A percentile compares a stretch with the other conserved stretches of the same genome.
Conservation (phyloP, 2,797 vertebrate genomes). For the Channa striata region DNA sequence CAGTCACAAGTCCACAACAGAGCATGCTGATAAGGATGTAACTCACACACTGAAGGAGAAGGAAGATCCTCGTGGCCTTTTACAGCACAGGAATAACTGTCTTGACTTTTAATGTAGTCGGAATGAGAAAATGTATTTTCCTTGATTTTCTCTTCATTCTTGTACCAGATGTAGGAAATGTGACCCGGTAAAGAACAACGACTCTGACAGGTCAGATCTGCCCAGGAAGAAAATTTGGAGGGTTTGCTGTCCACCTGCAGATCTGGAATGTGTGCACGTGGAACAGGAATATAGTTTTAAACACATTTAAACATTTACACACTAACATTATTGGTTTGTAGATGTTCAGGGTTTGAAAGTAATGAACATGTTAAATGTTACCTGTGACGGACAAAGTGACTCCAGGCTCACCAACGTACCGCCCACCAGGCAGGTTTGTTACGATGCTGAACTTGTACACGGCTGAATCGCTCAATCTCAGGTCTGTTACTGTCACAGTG, state of each 20-base stretch:
- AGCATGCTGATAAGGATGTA: neutral
- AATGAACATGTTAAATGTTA: neutral
- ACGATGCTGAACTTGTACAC: slow-evolving; percentile 20
- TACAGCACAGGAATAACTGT: slow-evolving; percentile 31
- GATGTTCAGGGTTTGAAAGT: too few relatives aligned
- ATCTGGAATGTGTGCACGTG: too few relatives aligned
- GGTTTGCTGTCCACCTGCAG: too few relatives aligned
- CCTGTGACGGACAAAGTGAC: slow-evolving; percentile 40
- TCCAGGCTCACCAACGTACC: neutral
- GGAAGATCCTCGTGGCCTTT: neutral
- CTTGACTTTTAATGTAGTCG: neutral
- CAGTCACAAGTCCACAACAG: too few relatives aligned
- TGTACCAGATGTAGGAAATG: slow-evolving; percentile 47
- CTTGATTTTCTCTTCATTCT: neutral
- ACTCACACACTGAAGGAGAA: slow-evolving; percentile 50
- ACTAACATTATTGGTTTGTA: too few relatives aligned
- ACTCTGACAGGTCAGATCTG: slow-evolving; percentile 17
- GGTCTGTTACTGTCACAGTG: slow-evolving; percentile 31
- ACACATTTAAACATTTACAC: too few relatives aligned
- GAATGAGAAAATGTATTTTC: neutral
- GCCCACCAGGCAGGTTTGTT: neutral
- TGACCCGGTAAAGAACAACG: neutral
- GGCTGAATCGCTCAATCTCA: slow-evolving; percentile 42
- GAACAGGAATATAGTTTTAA: too few relatives aligned
- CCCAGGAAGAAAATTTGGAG: neutral